phyloP scores from a whole-genome alignment of 2,797 vertebrate species.

The Oceanodroma leucorhoa region DNA sequence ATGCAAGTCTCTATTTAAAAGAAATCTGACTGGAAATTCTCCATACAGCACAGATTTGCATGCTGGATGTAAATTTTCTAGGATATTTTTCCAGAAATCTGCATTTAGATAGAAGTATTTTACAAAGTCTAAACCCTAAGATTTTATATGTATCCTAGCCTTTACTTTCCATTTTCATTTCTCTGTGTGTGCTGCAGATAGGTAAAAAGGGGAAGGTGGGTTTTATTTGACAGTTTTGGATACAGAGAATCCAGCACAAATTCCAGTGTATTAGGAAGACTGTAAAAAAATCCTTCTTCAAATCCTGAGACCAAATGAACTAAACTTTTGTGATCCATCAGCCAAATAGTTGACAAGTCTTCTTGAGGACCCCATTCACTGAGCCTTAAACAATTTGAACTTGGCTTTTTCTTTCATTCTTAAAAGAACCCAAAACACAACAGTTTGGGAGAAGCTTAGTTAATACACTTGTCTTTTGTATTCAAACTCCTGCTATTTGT shows the following conservation, averaged over 20 bases:
- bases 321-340: neutral
- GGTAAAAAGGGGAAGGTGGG: neutral
- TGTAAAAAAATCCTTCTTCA: neutral
- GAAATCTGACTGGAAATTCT: neutral
- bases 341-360: neutral
- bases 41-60: slow-evolving; percentile 31
- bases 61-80: slow-evolving; percentile 51
- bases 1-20: neutral
- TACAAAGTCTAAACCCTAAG: slow-evolving; percentile 41
- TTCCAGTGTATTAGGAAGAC: slow-evolving; percentile 6
- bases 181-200: neutral
- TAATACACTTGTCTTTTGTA: neutral
- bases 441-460: neutral
- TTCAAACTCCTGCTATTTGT: slow-evolving; percentile 1
- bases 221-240: neutral
- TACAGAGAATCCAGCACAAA: slow-evolving; percentile 16
- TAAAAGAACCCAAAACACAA: neutral
- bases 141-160: slow-evolving; percentile 42
- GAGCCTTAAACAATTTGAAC: neutral
- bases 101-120: slow-evolving; percentile 73
- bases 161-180: slow-evolving; percentile 36
- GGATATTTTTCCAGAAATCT: slow-evolving; percentile 65
- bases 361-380: neutral
- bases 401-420: neutral
- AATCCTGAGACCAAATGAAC: neutral